These are phyloP conservation scores for Sycobia sp. DNA, from an alignment of 1,140 invertebrate genomes.

Conservation along the genomic window DNA sequence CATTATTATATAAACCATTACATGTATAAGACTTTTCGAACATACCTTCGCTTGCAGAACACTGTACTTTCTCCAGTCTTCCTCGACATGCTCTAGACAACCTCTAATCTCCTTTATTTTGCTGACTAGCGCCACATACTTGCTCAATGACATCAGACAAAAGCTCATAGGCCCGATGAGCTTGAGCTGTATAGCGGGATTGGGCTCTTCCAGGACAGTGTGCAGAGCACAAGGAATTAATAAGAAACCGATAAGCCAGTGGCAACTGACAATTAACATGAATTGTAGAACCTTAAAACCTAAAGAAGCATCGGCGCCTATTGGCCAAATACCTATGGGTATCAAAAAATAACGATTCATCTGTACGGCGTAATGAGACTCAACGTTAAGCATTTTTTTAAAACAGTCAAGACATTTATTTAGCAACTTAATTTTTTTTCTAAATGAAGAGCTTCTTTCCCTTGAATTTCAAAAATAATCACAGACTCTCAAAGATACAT, in stretches of 20 bases:
- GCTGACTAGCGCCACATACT: constrained; percentile 42
- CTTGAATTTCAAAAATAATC: too few species aligned
- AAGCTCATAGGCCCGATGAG: constrained; percentile 47
- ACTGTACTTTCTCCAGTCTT: constrained; percentile 44
- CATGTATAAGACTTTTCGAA: too few species aligned
- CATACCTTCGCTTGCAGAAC: constrained; percentile 2
- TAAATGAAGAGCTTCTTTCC: too few species aligned
- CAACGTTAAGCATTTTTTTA: not conserved
- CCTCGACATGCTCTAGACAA: constrained; percentile 41
- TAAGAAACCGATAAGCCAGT: constrained; percentile 36
- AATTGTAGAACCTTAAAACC: constrained; percentile 27
- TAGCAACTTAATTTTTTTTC: too few species aligned
- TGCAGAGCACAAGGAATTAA: constrained; percentile 39
- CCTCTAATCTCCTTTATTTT: constrained; percentile 34
- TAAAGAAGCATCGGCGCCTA: constrained; percentile 11
- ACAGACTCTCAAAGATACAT: too few species aligned
- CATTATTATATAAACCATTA: too few species aligned
- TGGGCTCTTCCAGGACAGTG: constrained; percentile 40
- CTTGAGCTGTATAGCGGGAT: constrained; percentile 40
- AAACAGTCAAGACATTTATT: too few species aligned
- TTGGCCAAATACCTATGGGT: constrained; percentile 41
- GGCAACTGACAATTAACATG: constrained; percentile 26
- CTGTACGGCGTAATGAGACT: constrained; percentile 43
- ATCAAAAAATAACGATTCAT: constrained; percentile 43
- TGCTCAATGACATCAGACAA: constrained; percentile 45